Evolutionary conservation across 2,888 invertebrate genomes (phyloP).

Genomic region (Perithous albicinctus): DNA sequence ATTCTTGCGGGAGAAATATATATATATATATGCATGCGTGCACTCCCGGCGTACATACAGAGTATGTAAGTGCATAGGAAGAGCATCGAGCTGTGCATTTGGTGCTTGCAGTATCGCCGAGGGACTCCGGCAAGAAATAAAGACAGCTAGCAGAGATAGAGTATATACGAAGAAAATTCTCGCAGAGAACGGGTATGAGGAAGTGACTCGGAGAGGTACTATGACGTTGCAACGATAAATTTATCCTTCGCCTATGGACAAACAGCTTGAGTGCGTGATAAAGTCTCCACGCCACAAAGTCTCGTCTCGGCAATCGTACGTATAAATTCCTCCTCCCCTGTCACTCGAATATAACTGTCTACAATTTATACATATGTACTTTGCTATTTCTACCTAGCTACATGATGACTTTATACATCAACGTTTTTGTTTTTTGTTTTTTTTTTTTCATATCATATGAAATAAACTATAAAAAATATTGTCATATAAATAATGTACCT

Average conservation of each 20-base stretch:
- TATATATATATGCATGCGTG: conserved; percentile 45
- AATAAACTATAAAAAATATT: neutral
- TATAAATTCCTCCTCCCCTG: conserved; percentile 50
- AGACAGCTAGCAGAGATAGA: conserved; percentile 16
- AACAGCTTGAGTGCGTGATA: conserved; percentile 63
- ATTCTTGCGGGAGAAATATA: conserved; percentile 71
- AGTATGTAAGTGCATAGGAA: conserved; percentile 24
- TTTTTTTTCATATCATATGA: neutral
- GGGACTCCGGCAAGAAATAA: conserved; percentile 38
- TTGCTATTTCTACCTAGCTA: neutral
- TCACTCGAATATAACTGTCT: conserved; percentile 57
- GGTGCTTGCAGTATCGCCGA: conserved; percentile 8
- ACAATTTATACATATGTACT: conserved; percentile 41
- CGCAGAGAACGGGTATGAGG: conserved; percentile 51
- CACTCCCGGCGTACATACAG: conserved; percentile 16
- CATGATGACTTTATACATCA: conserved; percentile 11
- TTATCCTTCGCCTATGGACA: conserved; percentile 61
- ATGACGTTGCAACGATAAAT: conserved; percentile 63
- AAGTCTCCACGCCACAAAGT: conserved; percentile 18
- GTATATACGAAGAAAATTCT: conserved; percentile 43
- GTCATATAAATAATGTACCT: neutral
- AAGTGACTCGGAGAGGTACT: conserved; percentile 48
- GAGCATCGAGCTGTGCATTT: conserved; percentile 44
- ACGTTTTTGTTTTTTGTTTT: neutral
- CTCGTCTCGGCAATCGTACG: conserved; percentile 36